Percentiles rank a stretch among this genome's conserved stretches.
phyloP scores from a whole-genome alignment of 30 jellyfish, hydroid and myxozoan genomes.

The Morbakka virulenta region DNA sequence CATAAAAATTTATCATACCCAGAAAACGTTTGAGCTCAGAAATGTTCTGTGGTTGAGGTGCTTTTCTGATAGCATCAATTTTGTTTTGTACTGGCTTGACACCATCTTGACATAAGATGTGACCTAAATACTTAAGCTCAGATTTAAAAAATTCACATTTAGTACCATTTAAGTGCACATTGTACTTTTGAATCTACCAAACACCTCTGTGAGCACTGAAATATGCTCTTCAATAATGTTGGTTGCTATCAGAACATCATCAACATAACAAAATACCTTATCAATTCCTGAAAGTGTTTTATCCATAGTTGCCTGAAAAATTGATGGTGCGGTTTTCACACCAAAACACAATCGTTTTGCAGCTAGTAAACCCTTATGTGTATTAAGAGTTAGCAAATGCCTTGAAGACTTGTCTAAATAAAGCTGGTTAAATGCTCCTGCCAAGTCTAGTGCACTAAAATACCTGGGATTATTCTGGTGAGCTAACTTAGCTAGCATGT shows the following conservation, averaged over 20 bases:
- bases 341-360: constrained; percentile 53
- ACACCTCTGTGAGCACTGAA: background rate
- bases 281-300: constrained; percentile 17
- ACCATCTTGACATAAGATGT: constrained; percentile 16
- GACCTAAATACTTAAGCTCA: constrained; percentile 30
- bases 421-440: constrained; percentile 52
- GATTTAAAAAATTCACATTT: background rate
- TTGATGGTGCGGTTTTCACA: constrained; percentile 52
- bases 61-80: constrained; percentile 36
- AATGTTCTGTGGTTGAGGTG: constrained; percentile 34
- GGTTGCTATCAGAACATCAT: constrained; percentile 38
- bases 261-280: constrained; percentile 6
- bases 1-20: constrained; percentile 51
- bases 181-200: constrained; percentile 4
- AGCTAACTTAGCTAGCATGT: constrained; percentile 5
- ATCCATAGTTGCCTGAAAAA: constrained; percentile 42
- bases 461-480: constrained; percentile 30
- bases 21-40: constrained; percentile 29
- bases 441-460: constrained; percentile 27
- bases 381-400: constrained; percentile 30
- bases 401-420: constrained; percentile 39
- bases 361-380: too few relatives aligned
- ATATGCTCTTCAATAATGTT: constrained; percentile 12
- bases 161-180: constrained; percentile 44
- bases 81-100: constrained; percentile 27